Conservation (phyloP, 2,888 invertebrate genomes). For the Serripes groenlandicus region DNA sequence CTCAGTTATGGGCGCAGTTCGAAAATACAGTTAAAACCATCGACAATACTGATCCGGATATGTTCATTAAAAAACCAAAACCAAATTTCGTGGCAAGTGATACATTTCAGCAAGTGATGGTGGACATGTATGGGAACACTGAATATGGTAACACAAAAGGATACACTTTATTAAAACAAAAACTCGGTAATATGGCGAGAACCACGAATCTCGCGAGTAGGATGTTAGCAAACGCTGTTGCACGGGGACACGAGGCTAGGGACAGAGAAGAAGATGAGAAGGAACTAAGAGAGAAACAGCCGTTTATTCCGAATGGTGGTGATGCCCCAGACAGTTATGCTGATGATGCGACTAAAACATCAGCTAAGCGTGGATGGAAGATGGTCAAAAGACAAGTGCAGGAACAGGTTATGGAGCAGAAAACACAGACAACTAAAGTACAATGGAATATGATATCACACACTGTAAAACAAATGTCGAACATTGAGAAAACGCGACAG, state of each 20-base stretch:
- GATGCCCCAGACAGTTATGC: slow-evolving; percentile 1
- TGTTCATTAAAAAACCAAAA: slow-evolving; percentile 65
- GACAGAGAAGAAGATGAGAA: slow-evolving; percentile 30
- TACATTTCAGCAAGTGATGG: slow-evolving; percentile 77
- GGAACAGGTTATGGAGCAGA: slow-evolving; percentile 71
- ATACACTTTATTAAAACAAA: slow-evolving; percentile 69
- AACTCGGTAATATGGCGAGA: slow-evolving; percentile 65
- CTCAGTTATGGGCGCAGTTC: slow-evolving; percentile 71
- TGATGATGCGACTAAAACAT: slow-evolving; percentile 53
- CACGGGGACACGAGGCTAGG: slow-evolving; percentile 41
- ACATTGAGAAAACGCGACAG: slow-evolving; percentile 72
- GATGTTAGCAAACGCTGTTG: slow-evolving; percentile 48
- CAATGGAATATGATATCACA: slow-evolving; percentile 77
- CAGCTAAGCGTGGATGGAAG: slow-evolving; percentile 76
- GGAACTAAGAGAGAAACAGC: slow-evolving; percentile 27
- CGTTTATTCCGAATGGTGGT: slow-evolving; percentile 13
- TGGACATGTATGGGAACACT: slow-evolving; percentile 75
- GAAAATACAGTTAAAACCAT: slow-evolving; percentile 74
- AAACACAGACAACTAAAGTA: slow-evolving; percentile 70
- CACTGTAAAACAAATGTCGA: slow-evolving; percentile 73
- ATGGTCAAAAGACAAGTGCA: slow-evolving; percentile 75
- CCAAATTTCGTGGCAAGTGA: slow-evolving; percentile 75
- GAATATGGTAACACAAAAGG: slow-evolving; percentile 72
- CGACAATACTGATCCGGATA: slow-evolving; percentile 67
- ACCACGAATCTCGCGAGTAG: slow-evolving; percentile 59